Evolutionary conservation across 1,140 invertebrate genomes (phyloP).

Genomic region (Drosophila mauritiana): DNA sequence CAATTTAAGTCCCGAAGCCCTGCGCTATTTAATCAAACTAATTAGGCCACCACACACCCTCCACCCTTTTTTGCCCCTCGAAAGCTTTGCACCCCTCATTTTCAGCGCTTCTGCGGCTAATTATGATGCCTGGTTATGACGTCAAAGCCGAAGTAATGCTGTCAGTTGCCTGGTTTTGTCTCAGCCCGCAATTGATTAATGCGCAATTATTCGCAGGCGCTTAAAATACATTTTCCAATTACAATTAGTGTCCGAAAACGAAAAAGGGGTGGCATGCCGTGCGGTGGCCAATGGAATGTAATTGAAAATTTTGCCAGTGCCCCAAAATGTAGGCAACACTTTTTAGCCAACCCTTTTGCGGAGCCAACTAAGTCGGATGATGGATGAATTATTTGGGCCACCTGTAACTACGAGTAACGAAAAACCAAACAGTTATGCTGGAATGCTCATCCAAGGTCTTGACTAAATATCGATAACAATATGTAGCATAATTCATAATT

Average conservation of each 20-base stretch:
- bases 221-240: slow-evolving; percentile 68
- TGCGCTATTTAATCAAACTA: slow-evolving; percentile 21
- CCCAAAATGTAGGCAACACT: slow-evolving; percentile 30
- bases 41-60: slow-evolving; percentile 3
- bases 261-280: no score
- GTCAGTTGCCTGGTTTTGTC: slow-evolving; percentile 33
- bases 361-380: slow-evolving; percentile 10
- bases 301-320: slow-evolving; percentile 48
- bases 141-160: slow-evolving; percentile 26
- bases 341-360: slow-evolving; percentile 23
- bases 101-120: slow-evolving; percentile 6
- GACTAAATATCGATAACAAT: no score
- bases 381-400: slow-evolving; percentile 31
- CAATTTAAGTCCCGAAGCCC: slow-evolving; percentile 3
- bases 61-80: background rate
- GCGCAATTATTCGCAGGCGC: slow-evolving; percentile 75
- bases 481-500: no score
- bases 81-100: background rate
- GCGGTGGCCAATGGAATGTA: slow-evolving; percentile 22
- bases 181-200: slow-evolving; percentile 62
- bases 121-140: slow-evolving; percentile 40
- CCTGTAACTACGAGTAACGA: slow-evolving; percentile 21
- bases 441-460: no score
- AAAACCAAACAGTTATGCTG: background rate
- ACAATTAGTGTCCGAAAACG: slow-evolving; percentile 33